Evolutionary conservation across 1,140 invertebrate genomes (phyloP), one percentile per base, ranked within the genome.

Genomic region (Mamestra configurata): DNA sequence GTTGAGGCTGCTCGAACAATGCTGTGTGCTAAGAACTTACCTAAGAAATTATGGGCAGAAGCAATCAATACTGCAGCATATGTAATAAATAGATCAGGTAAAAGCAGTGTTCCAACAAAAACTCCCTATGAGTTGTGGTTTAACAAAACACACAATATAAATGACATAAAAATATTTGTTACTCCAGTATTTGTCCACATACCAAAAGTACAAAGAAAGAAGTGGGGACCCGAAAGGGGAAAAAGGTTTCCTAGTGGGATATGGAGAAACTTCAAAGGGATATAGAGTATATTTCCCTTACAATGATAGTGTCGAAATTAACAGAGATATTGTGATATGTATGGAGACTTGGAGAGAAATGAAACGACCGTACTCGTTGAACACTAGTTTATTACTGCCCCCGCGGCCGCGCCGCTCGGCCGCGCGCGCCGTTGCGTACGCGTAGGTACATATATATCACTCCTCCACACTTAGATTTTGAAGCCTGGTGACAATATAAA

Each of bases 1-100:
- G 84, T 94, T n/a, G 95, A 96, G 84, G 84, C 87, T 53, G 94
- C 93, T 18, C 77, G 90, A 76, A 90, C 88, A 2, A 88, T 91
- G 83, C 20, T 94, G 13, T 77, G 53, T 81, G 81, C 72, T 37
- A 61, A 22, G 43, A 18, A 18, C 5, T 49, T 93, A 18, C 76
- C 79, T 0, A 89, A 90, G 77, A 79, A 72, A n/a, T 79, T 92
- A 22, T 95, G 90, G 91, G 91, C 90, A 20, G 92, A 94, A 86
- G 89, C 91, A 27, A 70, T 88, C 0, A 86, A 92, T 64, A 91
- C 88, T n/a, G 87, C 89, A 27, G 87, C 85, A 6, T 90, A 85
- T 80, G 79, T 92, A 0, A 40, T 93, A 20, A 95, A 95, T 77
- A 66, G 86, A 13, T 90, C 90, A 10, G 7, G 64, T n/a, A 46